Base-by-base conservation (phyloP, 2,888 invertebrate genomes). In the Prenolepis imparis region DNA sequence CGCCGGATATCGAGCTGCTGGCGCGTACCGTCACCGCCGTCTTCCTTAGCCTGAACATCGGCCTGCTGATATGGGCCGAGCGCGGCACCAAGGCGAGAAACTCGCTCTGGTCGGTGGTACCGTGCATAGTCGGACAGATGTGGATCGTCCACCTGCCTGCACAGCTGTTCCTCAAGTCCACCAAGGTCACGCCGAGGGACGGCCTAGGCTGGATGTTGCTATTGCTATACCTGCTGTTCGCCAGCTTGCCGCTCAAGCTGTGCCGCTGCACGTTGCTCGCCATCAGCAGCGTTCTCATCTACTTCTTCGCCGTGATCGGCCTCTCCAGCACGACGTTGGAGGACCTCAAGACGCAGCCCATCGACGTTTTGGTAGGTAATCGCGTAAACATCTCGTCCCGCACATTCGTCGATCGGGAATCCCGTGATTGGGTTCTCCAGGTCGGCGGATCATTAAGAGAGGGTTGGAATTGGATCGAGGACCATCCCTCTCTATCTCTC, bases 151-250 rank as follows among this genome's bases (percentile, higher is more conserved):
- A 97, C 93, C 94, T 97, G 85, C 95, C 96, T 73, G 95, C 95
- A 81, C 96, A 96, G 92, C 95, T 97, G 88, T 96, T 96, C 92
- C 95, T 97, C 85, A 96, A 96, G 92, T 95, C 95, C 92, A 94
- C 95, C 93, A 96, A 96, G 89, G 95, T 96, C 87, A 96, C 96
- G 63, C 96, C 96, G 32, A 95, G 97, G 84, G 97, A 97, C 92
- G 96, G 96, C 80, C 95, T 97, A 24, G 97, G 97, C 44, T 97
- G 97, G 97, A 96, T 96, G 39, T 95, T 97, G 84, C 95, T 97
- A 70, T 94, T 97, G 90, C 96, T 97, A 91, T 98, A 97, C 93
- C 95, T 97, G 70, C 96, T 97, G 70, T 97, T 97, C 94, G 97
- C 97, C 80, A 97, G 97, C 21, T 94, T 97, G 89, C 97, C 97